Conservation (phyloP, 2,888 invertebrate species). For the Tenthredo notha region DNA sequence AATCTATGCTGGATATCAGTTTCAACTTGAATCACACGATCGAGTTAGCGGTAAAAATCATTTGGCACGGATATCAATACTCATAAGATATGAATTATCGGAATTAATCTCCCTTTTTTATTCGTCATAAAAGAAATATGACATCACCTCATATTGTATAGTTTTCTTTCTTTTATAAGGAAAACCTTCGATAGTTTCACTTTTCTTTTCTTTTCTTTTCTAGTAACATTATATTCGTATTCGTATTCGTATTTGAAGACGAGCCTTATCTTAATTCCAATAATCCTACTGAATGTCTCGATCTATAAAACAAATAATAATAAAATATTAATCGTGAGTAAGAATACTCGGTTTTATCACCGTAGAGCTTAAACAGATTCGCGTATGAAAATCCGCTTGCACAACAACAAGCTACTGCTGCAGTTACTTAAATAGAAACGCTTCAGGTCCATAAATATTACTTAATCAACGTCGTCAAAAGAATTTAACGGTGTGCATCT, state of each 20-base stretch:
- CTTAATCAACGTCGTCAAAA: slow-evolving; percentile 39
- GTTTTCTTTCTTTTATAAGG: not conserved
- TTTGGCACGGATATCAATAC: not conserved
- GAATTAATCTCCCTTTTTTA: not conserved
- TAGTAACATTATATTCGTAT: not conserved
- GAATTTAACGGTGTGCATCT: slow-evolving; percentile 39
- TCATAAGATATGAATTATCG: not conserved
- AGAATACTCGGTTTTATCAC: not conserved
- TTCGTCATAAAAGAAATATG: not conserved
- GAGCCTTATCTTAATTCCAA: not conserved
- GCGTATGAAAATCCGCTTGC: slow-evolving; percentile 32
- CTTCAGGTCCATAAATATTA: slow-evolving; percentile 40
- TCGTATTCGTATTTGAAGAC: not conserved
- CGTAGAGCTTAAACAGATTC: slow-evolving; percentile 12
- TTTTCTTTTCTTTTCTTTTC: not conserved
- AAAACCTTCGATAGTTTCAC: not conserved
- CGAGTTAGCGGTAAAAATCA: not conserved
- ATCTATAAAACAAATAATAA: not conserved
- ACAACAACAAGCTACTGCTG: slow-evolving; percentile 6
- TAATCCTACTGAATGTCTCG: not conserved
- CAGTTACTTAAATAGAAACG: slow-evolving; percentile 38
- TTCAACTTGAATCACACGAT: not conserved
- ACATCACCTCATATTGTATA: not conserved
- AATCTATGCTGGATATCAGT: not conserved
- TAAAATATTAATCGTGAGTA: not conserved